Evolutionary conservation across 2,888 invertebrate genomes (phyloP).

Genomic region (Polymixis lichenea): DNA sequence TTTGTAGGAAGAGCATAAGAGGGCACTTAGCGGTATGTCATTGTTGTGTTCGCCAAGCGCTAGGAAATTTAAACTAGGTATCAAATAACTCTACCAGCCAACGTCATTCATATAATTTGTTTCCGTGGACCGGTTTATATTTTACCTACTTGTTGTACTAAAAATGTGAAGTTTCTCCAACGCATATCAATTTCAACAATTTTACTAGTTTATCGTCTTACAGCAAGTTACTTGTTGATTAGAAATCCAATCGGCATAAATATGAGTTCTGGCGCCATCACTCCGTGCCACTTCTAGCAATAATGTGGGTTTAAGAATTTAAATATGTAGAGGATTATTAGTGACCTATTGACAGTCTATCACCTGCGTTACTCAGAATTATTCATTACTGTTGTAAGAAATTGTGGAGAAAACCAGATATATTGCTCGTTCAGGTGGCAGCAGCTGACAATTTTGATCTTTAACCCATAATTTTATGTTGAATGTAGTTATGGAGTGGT

Average conservation of each 20-base stretch:
- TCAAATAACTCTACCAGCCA: constrained; percentile 43
- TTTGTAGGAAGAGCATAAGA: constrained; percentile 83
- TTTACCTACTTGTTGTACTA: constrained; percentile 2
- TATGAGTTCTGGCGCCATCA: constrained; percentile 56
- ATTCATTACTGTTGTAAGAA: constrained; percentile 40
- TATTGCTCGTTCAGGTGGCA: constrained; percentile 32
- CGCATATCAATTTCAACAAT: constrained; percentile 18
- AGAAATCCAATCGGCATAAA: constrained; percentile 53
- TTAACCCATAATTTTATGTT: constrained; percentile 28
- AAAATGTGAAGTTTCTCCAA: constrained; percentile 20
- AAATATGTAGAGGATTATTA: constrained; percentile 51
- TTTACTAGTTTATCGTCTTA: constrained; percentile 17
- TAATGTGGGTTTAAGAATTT: constrained; percentile 58
- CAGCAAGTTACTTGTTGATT: constrained; percentile 45
- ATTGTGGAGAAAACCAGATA: constrained; percentile 30
- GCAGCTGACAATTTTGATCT: constrained; percentile 28
- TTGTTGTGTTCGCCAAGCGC: constrained; percentile 78
- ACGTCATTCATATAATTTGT: constrained; percentile 40
- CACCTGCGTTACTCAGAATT: constrained; percentile 40
- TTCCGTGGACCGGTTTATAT: constrained; percentile 27
- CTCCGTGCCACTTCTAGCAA: constrained; percentile 36
- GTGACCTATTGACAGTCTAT: constrained; percentile 56
- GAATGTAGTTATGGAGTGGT: constrained; percentile 14
- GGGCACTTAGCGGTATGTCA: constrained; percentile 84
- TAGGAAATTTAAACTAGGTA: constrained; percentile 66